Conservation (phyloP, 1,140 invertebrate species). For the Sinonovacula constricta region DNA sequence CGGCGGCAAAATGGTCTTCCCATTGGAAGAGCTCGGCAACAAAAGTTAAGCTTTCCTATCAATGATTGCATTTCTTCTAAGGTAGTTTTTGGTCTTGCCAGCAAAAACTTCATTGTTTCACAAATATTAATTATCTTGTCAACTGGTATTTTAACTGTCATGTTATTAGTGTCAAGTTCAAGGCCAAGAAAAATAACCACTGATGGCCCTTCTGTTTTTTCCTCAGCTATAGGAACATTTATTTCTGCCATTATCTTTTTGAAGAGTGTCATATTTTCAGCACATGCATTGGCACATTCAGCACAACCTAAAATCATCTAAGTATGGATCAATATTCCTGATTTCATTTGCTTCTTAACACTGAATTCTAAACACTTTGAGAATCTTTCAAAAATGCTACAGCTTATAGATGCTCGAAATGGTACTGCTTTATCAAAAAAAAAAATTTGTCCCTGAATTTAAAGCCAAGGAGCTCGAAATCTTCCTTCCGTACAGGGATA, state of each 20-base stretch:
- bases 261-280: not conserved
- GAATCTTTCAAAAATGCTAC: constrained; percentile 44
- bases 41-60: constrained; percentile 52
- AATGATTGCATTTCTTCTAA: constrained; percentile 50
- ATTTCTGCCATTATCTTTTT: not conserved
- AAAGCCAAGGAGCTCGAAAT: constrained; percentile 49
- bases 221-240: constrained; percentile 18
- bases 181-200: constrained; percentile 31
- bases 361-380: constrained; percentile 24
- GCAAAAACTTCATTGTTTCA: not conserved
- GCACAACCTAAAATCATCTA: constrained; percentile 39
- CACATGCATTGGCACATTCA: not conserved
- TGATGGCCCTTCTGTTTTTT: constrained; percentile 35
- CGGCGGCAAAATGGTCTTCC: constrained; percentile 47
- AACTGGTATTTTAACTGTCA: constrained; percentile 19
- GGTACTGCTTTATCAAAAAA: constrained; percentile 46
- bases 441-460: constrained; percentile 35
- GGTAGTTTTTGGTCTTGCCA: constrained; percentile 1
- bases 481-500: constrained; percentile 11
- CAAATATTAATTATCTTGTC: constrained; percentile 22
- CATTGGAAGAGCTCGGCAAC: constrained; percentile 33
- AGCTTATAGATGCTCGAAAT: constrained; percentile 31
- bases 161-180: constrained; percentile 26
- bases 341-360: not conserved
- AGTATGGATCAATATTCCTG: constrained; percentile 25